These are phyloP conservation scores for Rhyacophila brunnea DNA, from an alignment of 1,140 invertebrate genomes.

Conservation along the genomic window DNA sequence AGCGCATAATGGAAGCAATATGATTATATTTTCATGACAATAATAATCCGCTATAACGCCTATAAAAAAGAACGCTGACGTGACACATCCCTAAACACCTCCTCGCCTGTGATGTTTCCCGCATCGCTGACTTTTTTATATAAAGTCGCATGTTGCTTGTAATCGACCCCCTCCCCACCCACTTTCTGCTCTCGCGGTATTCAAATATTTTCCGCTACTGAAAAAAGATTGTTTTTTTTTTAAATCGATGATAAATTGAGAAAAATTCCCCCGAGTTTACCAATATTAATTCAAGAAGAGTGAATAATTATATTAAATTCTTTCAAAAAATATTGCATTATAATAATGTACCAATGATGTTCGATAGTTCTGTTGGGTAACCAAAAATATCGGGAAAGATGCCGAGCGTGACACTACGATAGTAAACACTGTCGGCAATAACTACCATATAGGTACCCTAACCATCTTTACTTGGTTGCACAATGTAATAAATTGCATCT, in stretches of 20 bases:
- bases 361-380: no score
- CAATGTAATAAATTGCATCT: no score
- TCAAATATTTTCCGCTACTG: slow-evolving; percentile 7
- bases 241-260: slow-evolving; percentile 21
- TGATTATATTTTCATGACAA: slow-evolving; percentile 32
- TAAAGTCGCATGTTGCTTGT: slow-evolving; percentile 28
- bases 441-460: no score
- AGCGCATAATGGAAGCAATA: slow-evolving; percentile 10
- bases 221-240: slow-evolving; percentile 1
- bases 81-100: slow-evolving; percentile 27
- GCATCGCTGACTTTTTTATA: slow-evolving; percentile 32
- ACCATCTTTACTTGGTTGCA: no score
- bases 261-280: no score
- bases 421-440: no score
- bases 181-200: neutral
- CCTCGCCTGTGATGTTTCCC: slow-evolving; percentile 30
- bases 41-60: slow-evolving; percentile 32
- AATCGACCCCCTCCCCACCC: slow-evolving; percentile 1
- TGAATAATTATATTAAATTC: no score
- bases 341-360: no score
- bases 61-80: slow-evolving; percentile 30
- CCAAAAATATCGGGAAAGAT: no score
- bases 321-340: no score
- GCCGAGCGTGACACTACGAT: no score
- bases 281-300: no score